Base-by-base conservation (phyloP, 2,888 invertebrate species). In the Thera obeliscata region DNA sequence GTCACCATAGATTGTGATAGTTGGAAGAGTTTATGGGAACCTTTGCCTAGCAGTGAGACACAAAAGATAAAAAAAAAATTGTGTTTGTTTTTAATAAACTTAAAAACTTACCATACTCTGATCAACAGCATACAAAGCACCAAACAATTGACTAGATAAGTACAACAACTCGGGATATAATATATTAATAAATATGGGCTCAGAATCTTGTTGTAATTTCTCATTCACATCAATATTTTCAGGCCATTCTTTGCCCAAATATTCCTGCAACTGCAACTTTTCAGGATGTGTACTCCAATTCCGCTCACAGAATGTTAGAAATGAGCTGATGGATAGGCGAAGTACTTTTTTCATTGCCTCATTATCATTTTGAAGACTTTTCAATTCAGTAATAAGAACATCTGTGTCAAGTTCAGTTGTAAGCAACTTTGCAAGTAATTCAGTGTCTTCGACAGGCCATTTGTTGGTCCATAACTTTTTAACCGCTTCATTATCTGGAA, bases 201-300 rank as follows among this genome's bases (percentile, higher is more conserved):
- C 96, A 2, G 96, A 96, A 82, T 96, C 95, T 8, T 94, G 80
- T 41, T 94, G 90, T 33, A 96, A 83, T 71, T 87, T 80, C 33
- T 83, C 77, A 52, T 76, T 73, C 54, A 90, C 91, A 77, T 94
- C 90, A 48, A 93, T 72, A 54, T 82, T 76, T 69, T 90, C 85
- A 3, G 95, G 94, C 86, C 90, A 92, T 50, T 89, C 84, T 0
- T 74, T 71, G 8, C 87, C 86, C 22, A 94, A 81, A 75, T 93
- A 93, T 48, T 91, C 80, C 11, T 86, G 82, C 57, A 94, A 78
- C 56, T 86, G 80, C 0, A 92, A 80, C 48, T 90, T 84, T 41
- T 94, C 82, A 55, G 93, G 87, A 3, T 97, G 97, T 0, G 98
- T 97, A 60, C 96, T 96, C 95, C 97, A 98, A 88, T 98, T 98